A percentile compares a stretch with the other conserved stretches of the same genome.
Evolutionary conservation across 2,113 vertebrate genomes (phyloP).

Genomic region (Calonectris borealis): DNA sequence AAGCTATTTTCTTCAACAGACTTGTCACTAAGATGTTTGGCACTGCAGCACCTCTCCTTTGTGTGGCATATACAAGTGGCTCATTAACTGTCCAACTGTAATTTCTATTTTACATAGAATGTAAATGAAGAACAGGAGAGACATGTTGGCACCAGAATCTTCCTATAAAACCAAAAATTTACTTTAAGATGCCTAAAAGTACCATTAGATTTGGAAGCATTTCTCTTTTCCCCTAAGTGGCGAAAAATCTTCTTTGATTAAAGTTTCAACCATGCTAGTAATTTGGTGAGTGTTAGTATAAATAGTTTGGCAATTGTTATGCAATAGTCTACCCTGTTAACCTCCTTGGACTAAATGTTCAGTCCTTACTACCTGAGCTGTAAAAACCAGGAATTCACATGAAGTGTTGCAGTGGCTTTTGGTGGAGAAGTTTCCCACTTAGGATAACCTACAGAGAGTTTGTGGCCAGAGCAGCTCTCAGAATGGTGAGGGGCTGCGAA

Average conservation of each 20-base stretch:
- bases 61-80: neutral
- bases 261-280: neutral
- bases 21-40: neutral
- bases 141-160: neutral
- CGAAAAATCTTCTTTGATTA: neutral
- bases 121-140: neutral
- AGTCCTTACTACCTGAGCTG: neutral
- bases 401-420: neutral
- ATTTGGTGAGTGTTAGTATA: neutral
- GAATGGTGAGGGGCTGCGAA: neutral
- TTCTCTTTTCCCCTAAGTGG: neutral
- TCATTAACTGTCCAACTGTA: neutral
- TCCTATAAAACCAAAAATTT: neutral
- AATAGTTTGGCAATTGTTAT: neutral
- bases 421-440: neutral
- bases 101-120: neutral
- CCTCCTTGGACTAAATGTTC: neutral
- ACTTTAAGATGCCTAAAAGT: neutral
- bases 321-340: neutral
- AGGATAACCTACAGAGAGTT: neutral
- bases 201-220: neutral
- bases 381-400: neutral
- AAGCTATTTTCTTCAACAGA: neutral
- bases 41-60: neutral
- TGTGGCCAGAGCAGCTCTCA: neutral